Base-by-base conservation (phyloP, 2,113 vertebrate genomes). In the Psilopogon haemacephalus region DNA sequence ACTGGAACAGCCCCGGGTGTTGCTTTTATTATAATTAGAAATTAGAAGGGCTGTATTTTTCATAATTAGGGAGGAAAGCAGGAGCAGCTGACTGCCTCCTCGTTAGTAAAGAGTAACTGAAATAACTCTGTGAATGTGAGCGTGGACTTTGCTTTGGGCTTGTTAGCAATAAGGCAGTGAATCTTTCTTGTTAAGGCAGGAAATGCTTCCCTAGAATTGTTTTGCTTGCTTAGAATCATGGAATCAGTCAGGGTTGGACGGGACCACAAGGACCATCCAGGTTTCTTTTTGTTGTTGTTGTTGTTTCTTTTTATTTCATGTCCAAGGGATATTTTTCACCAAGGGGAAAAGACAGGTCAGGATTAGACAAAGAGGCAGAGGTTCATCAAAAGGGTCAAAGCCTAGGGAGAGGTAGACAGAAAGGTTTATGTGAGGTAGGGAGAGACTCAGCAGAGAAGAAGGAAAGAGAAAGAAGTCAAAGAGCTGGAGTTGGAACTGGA, bases 41-140 rank as follows among this genome's bases (percentile, higher is more conserved):
- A 96, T 97, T 90, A 88, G 91, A 96, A 81, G 55, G 75, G 83
- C 28, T 68, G 68, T 84, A 92, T 96, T 96, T 93, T 96, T 96
- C 89, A 84, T 96, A 94, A 96, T 97, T 94, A 94, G 46, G 19
- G 72, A 89, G 91, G 86, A 94, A 94, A 95, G 64, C 70, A 75
- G 86, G 65, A 93, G 67, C 65, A 89, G 82, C 59, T 74, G 71
- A 74, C 71, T 68, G 58, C 63, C 64, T 93, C 67, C 19, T 50
- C 62, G 38, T 94, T 95, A 71, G 89, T 90, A 88, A 83, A 87
- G 70, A 86, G 72, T 75, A 91, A 81, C 68, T 86, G 81, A 96
- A 77, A n/a, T n/a, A n/a, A n/a, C n/a, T n/a, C n/a, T 38, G 63
- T 62, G 76, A 74, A 69, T 59, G 24, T 85, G 76, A 84, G 40